Percentiles rank a stretch among this genome's conserved stretches.
Evolutionary conservation across 1,140 invertebrate genomes (phyloP).

Genomic region (Lethrus apterus): DNA sequence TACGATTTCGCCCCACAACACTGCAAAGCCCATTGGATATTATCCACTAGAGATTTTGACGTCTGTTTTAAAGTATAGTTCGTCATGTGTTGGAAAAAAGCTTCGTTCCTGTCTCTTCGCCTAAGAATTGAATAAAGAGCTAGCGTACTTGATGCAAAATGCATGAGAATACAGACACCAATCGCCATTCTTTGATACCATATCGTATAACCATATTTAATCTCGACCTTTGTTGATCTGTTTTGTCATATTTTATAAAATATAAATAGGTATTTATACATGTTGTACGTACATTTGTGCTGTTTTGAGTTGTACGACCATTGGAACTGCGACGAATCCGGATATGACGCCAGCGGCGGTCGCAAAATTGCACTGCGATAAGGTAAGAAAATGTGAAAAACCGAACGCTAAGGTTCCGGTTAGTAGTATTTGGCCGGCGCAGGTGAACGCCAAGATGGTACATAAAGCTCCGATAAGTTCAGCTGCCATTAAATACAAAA

Average conservation of each 20-base stretch:
- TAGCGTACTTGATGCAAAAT: constrained; percentile 9
- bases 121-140: constrained; percentile 9
- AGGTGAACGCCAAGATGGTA: constrained; percentile 14
- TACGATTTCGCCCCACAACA: constrained; percentile 24
- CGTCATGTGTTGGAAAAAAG: constrained; percentile 21
- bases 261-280: background rate
- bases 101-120: constrained; percentile 1
- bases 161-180: constrained; percentile 14
- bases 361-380: constrained; percentile 16
- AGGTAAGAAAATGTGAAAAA: constrained; percentile 19
- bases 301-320: constrained; percentile 19
- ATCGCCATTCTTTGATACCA: constrained; percentile 23
- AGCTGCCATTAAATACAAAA: constrained; percentile 13
- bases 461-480: constrained; percentile 17
- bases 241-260: background rate
- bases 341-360: constrained; percentile 20
- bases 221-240: constrained; percentile 13
- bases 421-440: constrained; percentile 17
- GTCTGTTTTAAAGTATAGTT: constrained; percentile 18
- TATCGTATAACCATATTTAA: constrained; percentile 20
- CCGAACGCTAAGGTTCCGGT: constrained; percentile 19
- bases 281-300: constrained; percentile 17
- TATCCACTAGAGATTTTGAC: constrained; percentile 22
- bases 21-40: constrained; percentile 26
- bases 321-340: constrained; percentile 22